Base-by-base conservation (phyloP, 2,113 vertebrate genomes). In the Rhinogobius similis region DNA sequence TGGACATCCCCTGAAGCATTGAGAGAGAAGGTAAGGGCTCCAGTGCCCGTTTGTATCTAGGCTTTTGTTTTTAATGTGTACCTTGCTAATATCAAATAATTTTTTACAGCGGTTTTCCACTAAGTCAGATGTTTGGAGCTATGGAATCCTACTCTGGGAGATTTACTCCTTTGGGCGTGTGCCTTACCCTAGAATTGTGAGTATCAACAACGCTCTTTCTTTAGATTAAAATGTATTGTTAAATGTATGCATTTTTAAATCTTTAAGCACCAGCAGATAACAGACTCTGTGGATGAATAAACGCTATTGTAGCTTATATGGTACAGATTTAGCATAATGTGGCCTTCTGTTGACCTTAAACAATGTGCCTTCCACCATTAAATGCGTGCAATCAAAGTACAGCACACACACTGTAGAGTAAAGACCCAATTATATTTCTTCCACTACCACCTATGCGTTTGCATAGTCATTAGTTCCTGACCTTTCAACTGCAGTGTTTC, bases 101-200 rank as follows among this genome's bases (percentile, higher is more conserved):
- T 43, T 62, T 32, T 13, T 4, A 58, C 93, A 99, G 98, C 95
- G 95, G 90, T 99, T 99, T 92, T 99, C 98, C 90, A 99, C 97
- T 82, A 99, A 99, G 90, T 99, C 98, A 0, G 96, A 99, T 0
- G 96, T 99, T 39, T 99, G 97, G 98, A 99, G 98, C 82, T 99
- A 96, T 0, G 98, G 97, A 67, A 96, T 99, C 90, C 94, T 99
- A 61, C 95, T 99, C 63, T 99, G 97, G 97, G 98, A 99, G 94
- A 99, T 99, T 90, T 99, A 98, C 91, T 99, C 98, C 86, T 99
- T 99, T 79, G 97, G 98, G 83, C 96, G 97, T 72, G 97, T 98
- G 94, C 98, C 98, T 95, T 99, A 99, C 86, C 98, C 98, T 56
- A 94, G 97, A 95, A 99, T 99, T 91, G 97, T 99, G 86, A 96